A percentile compares a stretch with the other conserved stretches of the same genome.
phyloP scores from a whole-genome alignment of 37 sponge, comb jelly and placozoan genomes.

The Halichondria panicea region DNA sequence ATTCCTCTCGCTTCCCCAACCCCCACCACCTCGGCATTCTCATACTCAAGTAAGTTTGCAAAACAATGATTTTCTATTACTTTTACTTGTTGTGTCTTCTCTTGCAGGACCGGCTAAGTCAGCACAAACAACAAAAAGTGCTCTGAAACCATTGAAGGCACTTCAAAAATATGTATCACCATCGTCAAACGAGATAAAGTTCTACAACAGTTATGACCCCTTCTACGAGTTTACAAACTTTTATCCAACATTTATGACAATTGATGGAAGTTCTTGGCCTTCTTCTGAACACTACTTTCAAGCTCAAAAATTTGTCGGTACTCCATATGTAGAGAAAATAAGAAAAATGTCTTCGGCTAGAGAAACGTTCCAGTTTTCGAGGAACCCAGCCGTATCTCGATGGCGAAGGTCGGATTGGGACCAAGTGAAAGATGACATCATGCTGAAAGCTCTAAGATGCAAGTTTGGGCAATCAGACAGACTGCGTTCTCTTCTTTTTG shows the following conservation, averaged over 20 bases:
- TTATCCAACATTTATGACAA: slow-evolving; percentile 21
- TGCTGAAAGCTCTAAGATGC: slow-evolving; percentile 46
- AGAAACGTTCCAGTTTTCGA: slow-evolving; percentile 63
- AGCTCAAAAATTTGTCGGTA: slow-evolving; percentile 81
- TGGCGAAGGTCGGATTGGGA: slow-evolving; percentile 74
- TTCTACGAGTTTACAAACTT: slow-evolving; percentile 86
- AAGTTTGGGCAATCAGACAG: slow-evolving; percentile 58
- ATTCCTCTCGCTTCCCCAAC: too few species aligned
- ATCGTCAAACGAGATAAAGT: too few species aligned
- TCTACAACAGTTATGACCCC: slow-evolving; percentile 64
- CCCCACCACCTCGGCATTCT: too few species aligned
- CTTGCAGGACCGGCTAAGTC: too few species aligned
- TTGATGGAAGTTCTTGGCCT: slow-evolving; percentile 58
- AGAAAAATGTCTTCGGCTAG: slow-evolving; percentile 25
- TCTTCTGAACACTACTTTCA: slow-evolving; percentile 85
- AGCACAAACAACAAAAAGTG: too few species aligned
- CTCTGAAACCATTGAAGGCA: too few species aligned
- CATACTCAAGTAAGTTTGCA: too few species aligned
- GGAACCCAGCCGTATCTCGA: slow-evolving; percentile 18
- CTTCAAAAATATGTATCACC: too few species aligned
- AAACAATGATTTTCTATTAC: too few species aligned
- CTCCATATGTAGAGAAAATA: slow-evolving; percentile 60
- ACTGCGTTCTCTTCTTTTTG: slow-evolving; percentile 24
- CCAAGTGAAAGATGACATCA: slow-evolving; percentile 62
- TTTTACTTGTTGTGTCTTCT: too few species aligned